These are phyloP conservation scores for Sesia apiformis DNA, from an alignment of 2,888 invertebrate species.

Conservation along the genomic window DNA sequence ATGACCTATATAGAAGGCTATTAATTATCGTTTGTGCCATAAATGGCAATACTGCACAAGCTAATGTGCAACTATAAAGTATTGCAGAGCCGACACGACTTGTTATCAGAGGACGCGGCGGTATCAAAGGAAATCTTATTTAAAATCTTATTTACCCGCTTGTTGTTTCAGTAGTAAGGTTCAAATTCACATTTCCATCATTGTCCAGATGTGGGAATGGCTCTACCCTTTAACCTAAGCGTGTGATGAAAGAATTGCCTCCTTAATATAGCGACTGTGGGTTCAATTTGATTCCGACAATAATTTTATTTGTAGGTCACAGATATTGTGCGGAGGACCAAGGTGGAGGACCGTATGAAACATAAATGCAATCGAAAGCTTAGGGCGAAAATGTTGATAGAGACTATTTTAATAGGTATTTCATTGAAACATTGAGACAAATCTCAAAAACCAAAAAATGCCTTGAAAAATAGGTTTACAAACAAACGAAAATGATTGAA, in stretches of 20 bases:
- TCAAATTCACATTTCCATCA: conserved; percentile 31
- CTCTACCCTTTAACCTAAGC: conserved; percentile 50
- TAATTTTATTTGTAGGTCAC: conserved; percentile 50
- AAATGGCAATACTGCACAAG: conserved; percentile 38
- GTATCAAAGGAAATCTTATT: conserved; percentile 44
- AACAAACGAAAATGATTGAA: too few relatives aligned
- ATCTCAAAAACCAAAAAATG: too few relatives aligned
- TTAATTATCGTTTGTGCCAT: conserved; percentile 50
- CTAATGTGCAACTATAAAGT: conserved; percentile 41
- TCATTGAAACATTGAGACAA: too few relatives aligned
- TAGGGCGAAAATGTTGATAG: too few relatives aligned
- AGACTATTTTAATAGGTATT: too few relatives aligned
- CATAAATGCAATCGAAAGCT: conserved; percentile 8
- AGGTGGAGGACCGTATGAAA: conserved; percentile 32
- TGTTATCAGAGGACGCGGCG: conserved; percentile 52
- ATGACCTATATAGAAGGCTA: conserved; percentile 48
- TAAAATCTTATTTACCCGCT: conserved; percentile 35
- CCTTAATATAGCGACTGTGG: conserved; percentile 33
- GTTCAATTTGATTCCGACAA: conserved; percentile 28
- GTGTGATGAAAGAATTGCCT: conserved; percentile 33
- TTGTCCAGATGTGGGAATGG: conserved; percentile 40
- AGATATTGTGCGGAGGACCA: conserved; percentile 48
- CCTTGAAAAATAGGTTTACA: too few relatives aligned
- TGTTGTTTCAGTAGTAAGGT: conserved; percentile 32
- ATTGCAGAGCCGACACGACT: conserved; percentile 24